Evolutionary conservation across 2,888 invertebrate genomes (phyloP), one percentile per base, ranked within the genome.

Genomic region (Synergus umbraculus): DNA sequence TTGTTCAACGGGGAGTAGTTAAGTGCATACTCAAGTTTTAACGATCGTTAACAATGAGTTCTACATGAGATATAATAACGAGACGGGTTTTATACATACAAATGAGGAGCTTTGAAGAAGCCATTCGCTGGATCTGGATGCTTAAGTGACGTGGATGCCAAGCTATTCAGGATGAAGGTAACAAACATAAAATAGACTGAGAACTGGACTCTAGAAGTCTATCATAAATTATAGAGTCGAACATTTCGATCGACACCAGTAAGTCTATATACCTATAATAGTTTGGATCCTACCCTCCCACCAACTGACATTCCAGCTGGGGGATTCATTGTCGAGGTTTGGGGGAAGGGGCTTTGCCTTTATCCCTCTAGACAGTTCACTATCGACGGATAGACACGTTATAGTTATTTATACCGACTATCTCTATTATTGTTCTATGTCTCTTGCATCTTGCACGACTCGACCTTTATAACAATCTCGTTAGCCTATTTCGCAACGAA

Each of bases 1-100:
- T 73, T 73, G 73, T 73, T 73, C 73, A 73, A 73, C 73, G 54
- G 46, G 46, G 54, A 37, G 46, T 69, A 73, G 73, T 73, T 69
- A 73, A 73, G 73, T 73, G 73, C 73, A 54, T 73, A 73, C 54
- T 73, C 73, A 73, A 73, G 73, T 73, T 67, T 81, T 79, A 79
- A 78, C 79, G 78, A 81, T 79, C 81, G 81, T 58, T 78, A 78
- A 79, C 77, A 78, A 79, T 79, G 79, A 64, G 78, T 81, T 78
- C 76, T 77, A 43, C 58, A 63, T 64, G 76, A 79, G 64, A 77
- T 77, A 73, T 77, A 81, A 76, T 78, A 81, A 81, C 63, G 78
- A 78, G 64, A 73, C 69, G 69, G 41, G 46, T 65, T 79, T 81
- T 78, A 77, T 77, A 77, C 58, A 73, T 73, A 73, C 37, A 73